These are phyloP conservation scores for Tridacna crocea DNA, from an alignment of 2,888 invertebrate genomes.

Conservation along the genomic window DNA sequence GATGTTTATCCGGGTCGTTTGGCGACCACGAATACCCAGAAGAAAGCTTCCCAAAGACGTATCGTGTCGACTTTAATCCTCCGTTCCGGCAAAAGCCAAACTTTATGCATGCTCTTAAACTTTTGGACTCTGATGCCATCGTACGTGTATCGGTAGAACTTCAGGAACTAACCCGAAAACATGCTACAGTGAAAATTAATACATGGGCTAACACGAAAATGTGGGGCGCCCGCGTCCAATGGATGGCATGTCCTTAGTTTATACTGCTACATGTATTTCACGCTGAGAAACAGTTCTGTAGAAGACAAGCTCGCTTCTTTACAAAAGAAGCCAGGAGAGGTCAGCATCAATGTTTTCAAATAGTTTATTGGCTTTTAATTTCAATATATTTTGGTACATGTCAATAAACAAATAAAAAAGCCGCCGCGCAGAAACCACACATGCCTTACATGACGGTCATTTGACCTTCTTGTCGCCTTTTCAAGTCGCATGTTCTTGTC, in stretches of 20 bases:
- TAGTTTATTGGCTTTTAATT: no score
- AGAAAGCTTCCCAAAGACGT: not conserved
- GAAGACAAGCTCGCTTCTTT: no score
- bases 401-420: no score
- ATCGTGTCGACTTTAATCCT: not conserved
- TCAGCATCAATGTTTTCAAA: no score
- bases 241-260: not conserved
- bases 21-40: not conserved
- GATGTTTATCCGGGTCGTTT: not conserved
- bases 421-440: no score
- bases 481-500: no score
- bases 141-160: not conserved
- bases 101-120: not conserved
- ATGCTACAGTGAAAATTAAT: not conserved
- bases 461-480: no score
- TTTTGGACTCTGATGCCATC: not conserved
- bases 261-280: no score
- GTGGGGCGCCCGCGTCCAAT: not conserved
- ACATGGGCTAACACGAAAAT: not conserved
- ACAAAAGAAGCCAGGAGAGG: no score
- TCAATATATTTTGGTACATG: no score
- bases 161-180: not conserved
- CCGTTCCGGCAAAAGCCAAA: not conserved
- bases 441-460: no score
- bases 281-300: no score